Conservation (phyloP, 2,888 invertebrate species). For the Digitonthophagus gazella region DNA sequence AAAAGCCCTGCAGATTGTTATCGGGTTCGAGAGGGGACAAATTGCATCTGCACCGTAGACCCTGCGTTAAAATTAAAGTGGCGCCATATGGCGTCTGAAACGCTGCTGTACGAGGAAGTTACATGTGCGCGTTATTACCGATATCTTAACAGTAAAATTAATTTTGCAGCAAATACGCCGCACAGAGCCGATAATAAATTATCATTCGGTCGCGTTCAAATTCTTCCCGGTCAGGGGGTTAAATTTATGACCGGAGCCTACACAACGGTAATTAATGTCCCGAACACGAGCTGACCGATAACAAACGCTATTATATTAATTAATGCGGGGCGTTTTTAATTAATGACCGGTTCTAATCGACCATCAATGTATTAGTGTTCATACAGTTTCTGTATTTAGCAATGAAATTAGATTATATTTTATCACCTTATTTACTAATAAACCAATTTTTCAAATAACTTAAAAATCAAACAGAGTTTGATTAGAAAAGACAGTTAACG, state of each 20-base stretch:
- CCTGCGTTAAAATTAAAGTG: background rate
- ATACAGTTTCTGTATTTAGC: background rate
- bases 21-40: background rate
- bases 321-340: background rate
- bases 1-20: background rate
- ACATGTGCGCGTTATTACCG: background rate
- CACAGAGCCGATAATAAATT: background rate
- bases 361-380: background rate
- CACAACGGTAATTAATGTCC: background rate
- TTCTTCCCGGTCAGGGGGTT: background rate
- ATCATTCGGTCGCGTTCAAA: background rate
- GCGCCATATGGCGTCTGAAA: background rate
- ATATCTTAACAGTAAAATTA: background rate
- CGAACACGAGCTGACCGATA: background rate
- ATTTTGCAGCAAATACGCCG: background rate
- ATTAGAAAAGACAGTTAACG: background rate
- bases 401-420: too few relatives aligned
- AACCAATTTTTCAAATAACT: too few relatives aligned
- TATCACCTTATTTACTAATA: too few relatives aligned
- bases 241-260: background rate
- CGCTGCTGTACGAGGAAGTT: background rate
- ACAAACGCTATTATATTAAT: background rate
- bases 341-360: background rate
- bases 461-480: too few relatives aligned
- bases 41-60: background rate